These are phyloP conservation scores for Azorinus chamasolen DNA, from an alignment of 2,888 invertebrate species.

Conservation along the genomic window DNA sequence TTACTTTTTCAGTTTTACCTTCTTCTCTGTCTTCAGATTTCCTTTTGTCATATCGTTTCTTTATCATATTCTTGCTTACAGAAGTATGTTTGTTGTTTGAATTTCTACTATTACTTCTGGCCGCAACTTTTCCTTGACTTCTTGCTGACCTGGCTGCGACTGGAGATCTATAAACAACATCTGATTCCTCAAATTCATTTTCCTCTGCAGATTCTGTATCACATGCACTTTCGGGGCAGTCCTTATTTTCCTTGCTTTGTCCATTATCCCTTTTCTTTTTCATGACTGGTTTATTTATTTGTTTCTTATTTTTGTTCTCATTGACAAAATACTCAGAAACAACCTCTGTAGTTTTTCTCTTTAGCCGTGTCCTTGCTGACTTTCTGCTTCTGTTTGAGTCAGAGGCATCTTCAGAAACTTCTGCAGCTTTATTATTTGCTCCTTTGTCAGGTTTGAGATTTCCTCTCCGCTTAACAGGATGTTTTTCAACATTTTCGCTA, in stretches of 20 bases:
- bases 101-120: not conserved
- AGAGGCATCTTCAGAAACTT: too few relatives aligned
- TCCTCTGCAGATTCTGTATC: too few relatives aligned
- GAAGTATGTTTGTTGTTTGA: not conserved
- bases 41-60: too few relatives aligned
- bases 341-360: not conserved
- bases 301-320: not conserved
- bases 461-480: too few relatives aligned
- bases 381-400: not conserved
- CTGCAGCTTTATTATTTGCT: too few relatives aligned
- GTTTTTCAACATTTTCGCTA: too few relatives aligned
- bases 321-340: slow-evolving; percentile 6
- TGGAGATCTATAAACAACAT: not conserved
- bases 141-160: not conserved
- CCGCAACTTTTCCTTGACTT: not conserved
- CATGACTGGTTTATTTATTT: not conserved
- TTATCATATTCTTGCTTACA: not conserved
- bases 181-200: too few relatives aligned
- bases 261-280: not conserved
- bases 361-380: not conserved
- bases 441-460: too few relatives aligned
- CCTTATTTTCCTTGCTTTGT: not conserved
- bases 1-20: too few relatives aligned
- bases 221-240: not conserved
- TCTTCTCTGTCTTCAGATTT: too few relatives aligned